A percentile compares a stretch with the other conserved stretches of the same genome.
Evolutionary conservation across 2,888 invertebrate genomes (phyloP).

Genomic region (Gortyna flavago): DNA sequence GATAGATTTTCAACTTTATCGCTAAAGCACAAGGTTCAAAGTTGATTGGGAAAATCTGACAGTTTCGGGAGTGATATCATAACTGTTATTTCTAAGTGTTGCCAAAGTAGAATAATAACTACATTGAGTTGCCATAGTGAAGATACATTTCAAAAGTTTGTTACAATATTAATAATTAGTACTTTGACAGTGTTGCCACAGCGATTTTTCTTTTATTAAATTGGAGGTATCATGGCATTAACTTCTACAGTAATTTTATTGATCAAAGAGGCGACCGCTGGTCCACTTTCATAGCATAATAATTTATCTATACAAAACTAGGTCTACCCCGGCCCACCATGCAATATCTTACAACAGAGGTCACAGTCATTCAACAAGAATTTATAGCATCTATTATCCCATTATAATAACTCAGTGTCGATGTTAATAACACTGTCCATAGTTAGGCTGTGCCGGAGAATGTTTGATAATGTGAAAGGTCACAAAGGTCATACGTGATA

Average conservation of each 20-base stretch:
- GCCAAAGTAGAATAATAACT: not conserved
- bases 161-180: not conserved
- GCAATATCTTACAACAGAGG: constrained; percentile 49
- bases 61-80: no score
- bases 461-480: constrained; percentile 61
- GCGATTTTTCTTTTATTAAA: not conserved
- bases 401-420: constrained; percentile 66
- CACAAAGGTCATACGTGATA: constrained; percentile 49
- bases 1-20: no score
- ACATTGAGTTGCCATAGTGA: no score
- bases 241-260: not conserved
- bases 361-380: constrained; percentile 56
- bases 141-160: no score
- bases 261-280: no score
- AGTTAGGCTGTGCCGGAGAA: constrained; percentile 51
- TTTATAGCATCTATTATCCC: constrained; percentile 67
- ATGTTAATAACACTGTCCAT: constrained; percentile 66
- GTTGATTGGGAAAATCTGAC: no score
- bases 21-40: no score
- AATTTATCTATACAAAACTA: constrained; percentile 13
- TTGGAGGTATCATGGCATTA: not conserved
- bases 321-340: constrained; percentile 10
- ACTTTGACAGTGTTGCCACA: not conserved
- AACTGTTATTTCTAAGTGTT: not conserved
- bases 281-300: not conserved